phyloP scores from a whole-genome alignment of 2,888 invertebrate genomes.

The Metacarcinus magister region DNA sequence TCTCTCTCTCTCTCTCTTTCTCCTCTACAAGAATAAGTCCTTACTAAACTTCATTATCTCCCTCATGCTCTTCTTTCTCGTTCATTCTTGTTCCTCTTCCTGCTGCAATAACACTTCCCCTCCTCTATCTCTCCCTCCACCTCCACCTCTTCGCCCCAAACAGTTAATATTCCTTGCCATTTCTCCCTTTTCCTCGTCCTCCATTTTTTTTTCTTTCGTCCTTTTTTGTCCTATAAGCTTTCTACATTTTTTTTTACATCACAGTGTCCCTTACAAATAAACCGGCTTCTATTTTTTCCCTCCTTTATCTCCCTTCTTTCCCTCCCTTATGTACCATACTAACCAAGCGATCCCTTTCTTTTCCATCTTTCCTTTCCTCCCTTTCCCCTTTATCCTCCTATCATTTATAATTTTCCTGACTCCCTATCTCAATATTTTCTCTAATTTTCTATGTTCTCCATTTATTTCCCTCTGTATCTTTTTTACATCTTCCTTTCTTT shows the following conservation, averaged over 20 bases:
- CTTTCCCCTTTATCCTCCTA: too few species aligned
- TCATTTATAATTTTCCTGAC: background rate
- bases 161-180: conserved; percentile 42
- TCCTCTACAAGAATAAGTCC: background rate
- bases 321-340: background rate
- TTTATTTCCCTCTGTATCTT: background rate
- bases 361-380: background rate
- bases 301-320: background rate
- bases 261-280: background rate
- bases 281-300: background rate
- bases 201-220: background rate
- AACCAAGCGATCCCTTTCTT: background rate
- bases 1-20: conserved; percentile 20
- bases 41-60: background rate
- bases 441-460: background rate
- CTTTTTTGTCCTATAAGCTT: background rate
- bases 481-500: background rate
- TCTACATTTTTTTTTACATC: background rate
- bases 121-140: background rate
- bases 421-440: background rate
- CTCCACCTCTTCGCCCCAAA: background rate
- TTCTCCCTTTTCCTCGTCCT: background rate
- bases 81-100: background rate
- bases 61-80: background rate
- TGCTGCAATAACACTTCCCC: background rate